A percentile compares a stretch with the other conserved stretches of the same genome.
Conservation (phyloP, 2,888 invertebrate genomes). For the Sepioteuthis lessoniana region DNA sequence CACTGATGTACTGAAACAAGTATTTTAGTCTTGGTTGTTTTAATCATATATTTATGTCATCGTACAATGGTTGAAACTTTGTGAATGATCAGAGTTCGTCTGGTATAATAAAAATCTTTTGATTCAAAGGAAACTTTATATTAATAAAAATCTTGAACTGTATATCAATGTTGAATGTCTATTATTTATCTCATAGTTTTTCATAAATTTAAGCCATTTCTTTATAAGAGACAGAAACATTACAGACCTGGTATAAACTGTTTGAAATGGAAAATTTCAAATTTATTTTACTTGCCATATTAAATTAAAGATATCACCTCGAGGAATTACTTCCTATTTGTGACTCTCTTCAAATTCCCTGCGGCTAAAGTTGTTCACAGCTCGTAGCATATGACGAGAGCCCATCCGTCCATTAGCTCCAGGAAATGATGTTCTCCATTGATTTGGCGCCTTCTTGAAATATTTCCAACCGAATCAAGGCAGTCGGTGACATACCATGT, state of each 20-base stretch:
- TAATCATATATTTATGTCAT: too few species aligned
- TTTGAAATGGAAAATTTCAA: background rate
- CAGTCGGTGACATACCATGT: background rate
- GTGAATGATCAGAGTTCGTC: too few species aligned
- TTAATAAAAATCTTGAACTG: too few species aligned
- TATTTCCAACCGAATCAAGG: background rate
- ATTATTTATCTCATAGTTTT: background rate
- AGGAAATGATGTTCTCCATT: background rate
- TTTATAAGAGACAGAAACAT: background rate
- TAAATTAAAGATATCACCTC: background rate
- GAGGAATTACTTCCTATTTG: background rate
- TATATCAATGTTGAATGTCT: too few species aligned
- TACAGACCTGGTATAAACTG: background rate
- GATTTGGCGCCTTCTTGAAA: background rate
- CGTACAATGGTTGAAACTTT: too few species aligned
- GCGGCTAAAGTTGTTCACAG: background rate
- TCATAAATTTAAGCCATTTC: background rate
- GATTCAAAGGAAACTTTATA: too few species aligned
- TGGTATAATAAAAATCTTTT: too few species aligned
- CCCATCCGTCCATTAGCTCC: background rate
- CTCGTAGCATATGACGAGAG: background rate
- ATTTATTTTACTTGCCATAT: background rate
- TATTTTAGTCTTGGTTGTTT: too few species aligned
- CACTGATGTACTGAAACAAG: too few species aligned
- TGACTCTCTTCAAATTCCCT: background rate